phyloP scores from a whole-genome alignment of 2,888 invertebrate species.

The Sesia apiformis region DNA sequence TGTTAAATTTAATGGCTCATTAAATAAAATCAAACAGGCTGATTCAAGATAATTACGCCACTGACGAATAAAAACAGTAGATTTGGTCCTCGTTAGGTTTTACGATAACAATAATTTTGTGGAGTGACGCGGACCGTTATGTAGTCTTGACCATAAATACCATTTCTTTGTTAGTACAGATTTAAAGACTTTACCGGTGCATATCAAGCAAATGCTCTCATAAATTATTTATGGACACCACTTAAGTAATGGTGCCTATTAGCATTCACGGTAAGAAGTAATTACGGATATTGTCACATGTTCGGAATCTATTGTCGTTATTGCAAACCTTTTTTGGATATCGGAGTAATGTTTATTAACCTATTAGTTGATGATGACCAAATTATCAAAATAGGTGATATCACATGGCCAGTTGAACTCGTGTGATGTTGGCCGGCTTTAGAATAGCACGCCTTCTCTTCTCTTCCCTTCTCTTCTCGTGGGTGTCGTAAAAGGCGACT shows the following conservation, averaged over 20 bases:
- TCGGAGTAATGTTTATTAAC: too few relatives aligned
- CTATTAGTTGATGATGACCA: too few relatives aligned
- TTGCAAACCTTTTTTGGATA: too few relatives aligned
- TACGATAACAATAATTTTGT: constrained; percentile 2
- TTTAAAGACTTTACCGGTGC: constrained; percentile 3
- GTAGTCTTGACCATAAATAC: constrained; percentile 7
- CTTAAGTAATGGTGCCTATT: constrained; percentile 23
- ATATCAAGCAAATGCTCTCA: constrained; percentile 2
- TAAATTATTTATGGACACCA: constrained; percentile 10
- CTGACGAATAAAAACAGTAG: constrained; percentile 20
- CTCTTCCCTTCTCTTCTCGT: too few relatives aligned
- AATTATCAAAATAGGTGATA: too few relatives aligned
- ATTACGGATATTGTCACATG: constrained; percentile 10
- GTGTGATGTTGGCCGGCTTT: too few relatives aligned
- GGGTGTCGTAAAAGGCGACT: too few relatives aligned
- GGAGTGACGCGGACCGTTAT: background rate
- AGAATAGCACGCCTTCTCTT: too few relatives aligned
- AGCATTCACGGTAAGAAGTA: constrained; percentile 21
- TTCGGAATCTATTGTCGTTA: background rate
- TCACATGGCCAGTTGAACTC: too few relatives aligned
- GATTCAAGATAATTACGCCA: constrained; percentile 43
- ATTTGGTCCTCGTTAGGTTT: constrained; percentile 7
- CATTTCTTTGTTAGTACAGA: constrained; percentile 7
- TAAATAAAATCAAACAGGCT: constrained; percentile 53
- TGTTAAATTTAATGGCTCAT: constrained; percentile 67